Evolutionary conservation across 2,797 vertebrate species (phyloP).

Genomic region (Periparus ater): DNA sequence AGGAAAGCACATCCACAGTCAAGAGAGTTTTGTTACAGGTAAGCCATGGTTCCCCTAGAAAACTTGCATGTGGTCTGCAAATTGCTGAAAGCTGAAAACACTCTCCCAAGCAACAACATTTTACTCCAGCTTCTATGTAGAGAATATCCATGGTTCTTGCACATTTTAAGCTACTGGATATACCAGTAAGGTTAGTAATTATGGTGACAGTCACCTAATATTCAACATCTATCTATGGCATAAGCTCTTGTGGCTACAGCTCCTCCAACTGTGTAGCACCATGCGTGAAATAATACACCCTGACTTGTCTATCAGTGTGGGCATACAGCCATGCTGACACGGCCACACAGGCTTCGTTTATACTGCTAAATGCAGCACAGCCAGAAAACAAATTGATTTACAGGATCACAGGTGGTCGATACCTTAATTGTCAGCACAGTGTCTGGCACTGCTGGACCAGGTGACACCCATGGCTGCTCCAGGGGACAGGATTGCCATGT

Average conservation of each 20-base stretch:
- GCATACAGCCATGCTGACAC: not conserved
- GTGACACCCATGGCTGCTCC: not conserved
- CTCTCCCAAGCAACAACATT: not conserved
- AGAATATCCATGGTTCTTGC: not conserved
- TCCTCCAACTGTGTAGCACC: not conserved
- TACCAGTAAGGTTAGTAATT: not conserved
- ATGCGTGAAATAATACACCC: not conserved
- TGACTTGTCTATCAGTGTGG: not conserved
- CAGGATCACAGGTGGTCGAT: not conserved
- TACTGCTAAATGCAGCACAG: not conserved
- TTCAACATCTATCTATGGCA: not conserved
- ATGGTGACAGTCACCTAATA: not conserved
- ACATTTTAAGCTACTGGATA: not conserved
- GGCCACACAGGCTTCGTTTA: constrained; percentile 3
- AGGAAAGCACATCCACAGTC: not conserved
- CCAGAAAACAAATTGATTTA: constrained; percentile 38
- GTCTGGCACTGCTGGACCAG: not conserved
- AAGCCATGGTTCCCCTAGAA: not conserved
- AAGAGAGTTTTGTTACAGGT: not conserved
- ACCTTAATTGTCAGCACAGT: not conserved
- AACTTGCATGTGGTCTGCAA: not conserved
- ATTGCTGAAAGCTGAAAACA: not conserved
- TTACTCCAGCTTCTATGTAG: not conserved
- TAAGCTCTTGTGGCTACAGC: not conserved
- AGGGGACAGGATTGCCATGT: not conserved